Evolutionary conservation across 1,140 invertebrate species (phyloP), one percentile per base, ranked within the genome.

Genomic region (Aradophagus sp.): DNA sequence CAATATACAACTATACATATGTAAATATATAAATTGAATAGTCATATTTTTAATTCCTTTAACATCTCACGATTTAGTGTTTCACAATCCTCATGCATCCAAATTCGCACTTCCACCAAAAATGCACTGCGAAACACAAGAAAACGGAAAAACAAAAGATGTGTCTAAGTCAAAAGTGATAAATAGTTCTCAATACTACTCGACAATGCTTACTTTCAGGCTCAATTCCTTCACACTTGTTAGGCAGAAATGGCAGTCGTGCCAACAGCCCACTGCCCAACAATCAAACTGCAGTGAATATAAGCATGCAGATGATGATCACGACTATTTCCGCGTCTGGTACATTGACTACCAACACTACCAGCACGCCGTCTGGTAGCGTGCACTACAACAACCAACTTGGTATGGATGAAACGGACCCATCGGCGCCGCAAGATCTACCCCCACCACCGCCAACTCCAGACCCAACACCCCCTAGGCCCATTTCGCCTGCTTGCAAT

Each of bases 391-490:
- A 68, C 26, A 63, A 68, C 20, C 68, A 77, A n/a, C 67, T 83
- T 23, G 81, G 83, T 4, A 61, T 79, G 11, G 84, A 85, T 34
- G 84, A 86, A 50, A 82, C 79, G 0, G 84, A 85, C 47, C 80
- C 86, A 2, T 80, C 74, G 3, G 80, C 61, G 11, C 70, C 77
- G 0, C 82, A 85, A 35, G 84, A 86, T 65, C 62, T 86, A 29
- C 86, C 85, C 1, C 86, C 86, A 8, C 84, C 87, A 2, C 87
- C 87, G 1, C 87, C 87, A n/a, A 87, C 86, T 56, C 89, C 88
- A 0, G 88, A 89, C 78, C 88, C 89, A 19, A 84, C 88, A 32
- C 89, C 89, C 4, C 87, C 88, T 7, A 85, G 88, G 26, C 88
- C 89, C 4, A 87, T 87, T 31, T 88, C 88, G 6, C 83, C 85